These are phyloP conservation scores for Anguilla marmorata DNA, from an alignment of 2,797 vertebrate species.

Conservation along the genomic window DNA sequence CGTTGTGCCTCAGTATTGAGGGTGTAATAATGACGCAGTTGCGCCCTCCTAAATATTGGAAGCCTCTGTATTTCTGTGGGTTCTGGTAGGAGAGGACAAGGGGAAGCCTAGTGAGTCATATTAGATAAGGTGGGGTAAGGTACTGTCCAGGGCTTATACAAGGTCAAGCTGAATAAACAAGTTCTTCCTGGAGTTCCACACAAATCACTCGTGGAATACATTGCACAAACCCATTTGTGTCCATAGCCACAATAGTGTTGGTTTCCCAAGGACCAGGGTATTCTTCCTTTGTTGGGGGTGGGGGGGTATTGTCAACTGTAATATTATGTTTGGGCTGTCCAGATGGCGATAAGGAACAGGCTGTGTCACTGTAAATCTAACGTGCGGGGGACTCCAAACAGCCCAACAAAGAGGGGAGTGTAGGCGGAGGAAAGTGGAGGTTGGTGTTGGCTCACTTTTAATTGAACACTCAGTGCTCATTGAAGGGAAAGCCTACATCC, in stretches of 20 bases:
- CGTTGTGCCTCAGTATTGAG: background rate
- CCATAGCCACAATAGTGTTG: background rate
- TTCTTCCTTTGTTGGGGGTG: background rate
- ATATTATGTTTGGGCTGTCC: background rate
- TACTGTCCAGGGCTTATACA: background rate
- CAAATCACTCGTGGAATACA: background rate
- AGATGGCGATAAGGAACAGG: conserved; percentile 10
- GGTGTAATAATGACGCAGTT: background rate
- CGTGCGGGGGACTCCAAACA: background rate
- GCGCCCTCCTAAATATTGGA: background rate
- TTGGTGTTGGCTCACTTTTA: conserved; percentile 12
- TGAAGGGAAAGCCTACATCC: background rate
- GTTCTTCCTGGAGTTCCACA: background rate
- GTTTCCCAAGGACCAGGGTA: background rate
- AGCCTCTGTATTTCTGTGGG: background rate
- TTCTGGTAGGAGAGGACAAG: background rate
- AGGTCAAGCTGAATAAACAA: conserved; percentile 24
- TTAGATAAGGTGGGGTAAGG: background rate
- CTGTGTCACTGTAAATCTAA: background rate
- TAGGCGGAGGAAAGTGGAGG: background rate
- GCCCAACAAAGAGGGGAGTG: background rate
- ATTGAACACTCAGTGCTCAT: background rate
- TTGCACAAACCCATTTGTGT: background rate
- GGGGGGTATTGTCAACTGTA: background rate
- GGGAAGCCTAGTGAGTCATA: background rate